A percentile compares a stretch with the other conserved stretches of the same genome.
Conservation (phyloP, 2,797 vertebrate genomes). For the Acanthurus tractus region DNA sequence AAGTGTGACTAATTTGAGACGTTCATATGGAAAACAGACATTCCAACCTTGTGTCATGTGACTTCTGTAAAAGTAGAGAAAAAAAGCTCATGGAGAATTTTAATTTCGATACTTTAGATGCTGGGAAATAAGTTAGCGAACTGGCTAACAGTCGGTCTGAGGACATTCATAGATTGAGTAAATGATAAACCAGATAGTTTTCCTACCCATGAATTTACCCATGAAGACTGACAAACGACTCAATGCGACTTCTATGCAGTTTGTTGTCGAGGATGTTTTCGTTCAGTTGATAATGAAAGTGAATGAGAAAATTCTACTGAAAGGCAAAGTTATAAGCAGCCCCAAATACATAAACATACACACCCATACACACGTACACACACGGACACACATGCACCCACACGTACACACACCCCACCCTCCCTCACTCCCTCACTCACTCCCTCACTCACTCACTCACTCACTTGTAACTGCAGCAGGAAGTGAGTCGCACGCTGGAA, state of each 20-base stretch:
- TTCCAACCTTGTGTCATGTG: background rate
- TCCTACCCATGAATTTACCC: too few relatives aligned
- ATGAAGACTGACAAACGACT: background rate
- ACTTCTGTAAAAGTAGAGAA: background rate
- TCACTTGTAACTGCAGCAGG: slow-evolving; percentile 70
- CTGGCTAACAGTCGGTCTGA: background rate
- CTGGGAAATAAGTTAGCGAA: background rate
- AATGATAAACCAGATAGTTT: background rate
- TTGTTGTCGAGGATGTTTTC: background rate
- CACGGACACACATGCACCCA: slow-evolving; percentile 3
- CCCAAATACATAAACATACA: slow-evolving; percentile 19
- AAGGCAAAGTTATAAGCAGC: slow-evolving; percentile 31
- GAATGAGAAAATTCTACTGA: slow-evolving; percentile 34
- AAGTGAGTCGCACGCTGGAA: slow-evolving; percentile 82
- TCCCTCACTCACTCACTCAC: slow-evolving; percentile 30
- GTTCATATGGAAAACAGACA: background rate
- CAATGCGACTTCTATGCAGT: background rate
- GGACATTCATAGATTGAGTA: background rate
- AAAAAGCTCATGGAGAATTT: background rate
- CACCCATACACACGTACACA: slow-evolving; percentile 19
- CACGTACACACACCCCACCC: background rate
- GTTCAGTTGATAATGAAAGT: background rate
- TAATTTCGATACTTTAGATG: background rate
- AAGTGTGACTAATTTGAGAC: background rate
- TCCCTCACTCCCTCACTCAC: too few relatives aligned